Evolutionary conservation across 2,888 invertebrate species (phyloP).

Genomic region (Hirtodrosophila histrioides): DNA sequence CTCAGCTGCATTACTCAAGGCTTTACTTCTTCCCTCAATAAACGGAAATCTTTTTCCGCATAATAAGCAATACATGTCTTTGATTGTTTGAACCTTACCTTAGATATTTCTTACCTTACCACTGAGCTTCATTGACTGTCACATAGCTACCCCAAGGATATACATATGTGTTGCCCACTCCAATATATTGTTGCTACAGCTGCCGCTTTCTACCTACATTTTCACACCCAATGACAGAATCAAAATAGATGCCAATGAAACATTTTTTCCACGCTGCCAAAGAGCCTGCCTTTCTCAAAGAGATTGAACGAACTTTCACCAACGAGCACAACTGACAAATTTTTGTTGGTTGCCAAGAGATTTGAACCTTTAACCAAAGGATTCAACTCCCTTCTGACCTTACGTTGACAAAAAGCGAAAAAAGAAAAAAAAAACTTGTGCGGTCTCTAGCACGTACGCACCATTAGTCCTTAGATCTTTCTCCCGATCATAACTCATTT

Average conservation of each 20-base stretch:
- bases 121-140: constrained; percentile 26
- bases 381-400: constrained; percentile 51
- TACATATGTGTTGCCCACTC: constrained; percentile 16
- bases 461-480: constrained; percentile 53
- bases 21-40: background rate
- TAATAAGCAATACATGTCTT: constrained; percentile 27
- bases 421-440: constrained; percentile 37
- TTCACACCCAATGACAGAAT: constrained; percentile 34
- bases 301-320: constrained; percentile 67
- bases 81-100: constrained; percentile 5
- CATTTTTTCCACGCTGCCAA: constrained; percentile 50
- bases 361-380: constrained; percentile 62
- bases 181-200: constrained; percentile 30
- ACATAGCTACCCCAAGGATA: constrained; percentile 22
- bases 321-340: constrained; percentile 50
- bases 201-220: constrained; percentile 47
- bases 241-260: constrained; percentile 7
- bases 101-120: constrained; percentile 20
- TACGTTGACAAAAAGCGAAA: constrained; percentile 7
- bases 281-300: background rate
- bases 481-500: constrained; percentile 67
- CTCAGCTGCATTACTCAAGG: background rate
- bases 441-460: constrained; percentile 64
- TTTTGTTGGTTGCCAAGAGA: constrained; percentile 30
- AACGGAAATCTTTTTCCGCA: background rate